Base-by-base conservation (phyloP, 2,797 vertebrate species). In the Thamnophis elegans region DNA sequence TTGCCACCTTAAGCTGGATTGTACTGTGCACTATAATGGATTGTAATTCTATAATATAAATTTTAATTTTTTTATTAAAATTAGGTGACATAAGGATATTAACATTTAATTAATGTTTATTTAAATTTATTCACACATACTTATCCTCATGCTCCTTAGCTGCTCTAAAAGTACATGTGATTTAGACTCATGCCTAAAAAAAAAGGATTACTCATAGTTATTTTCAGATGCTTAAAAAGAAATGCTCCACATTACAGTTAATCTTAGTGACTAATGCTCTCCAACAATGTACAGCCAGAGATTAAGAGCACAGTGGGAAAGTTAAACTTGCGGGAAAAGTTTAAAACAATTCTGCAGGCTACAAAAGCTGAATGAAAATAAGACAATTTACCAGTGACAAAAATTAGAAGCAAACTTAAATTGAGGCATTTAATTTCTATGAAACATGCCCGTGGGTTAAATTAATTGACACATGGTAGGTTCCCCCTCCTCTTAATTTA, bases 91-190 rank as follows among this genome's bases (percentile, higher is more conserved):
- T 96, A 96, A 95, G 90, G 47, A 93, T 94, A 95, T 90, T 94
- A 93, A 95, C 91, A 96, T 97, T 96, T 90, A 96, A 93, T 95
- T 95, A 93, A 73, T 94, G 96, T 96, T 95, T 92, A 94, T 95
- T 96, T 95, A 95, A 97, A 96, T 95, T 95, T 93, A 95, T 96
- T 95, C 88, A 94, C 36, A 95, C 92, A 94, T 95, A 96, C 78
- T 95, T 92, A 96, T 97, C 96, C 93, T 95, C 95, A 96, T 95
- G 47, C 89, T 94, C 92, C 96, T 97, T 93, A 96, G 93, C 91
- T 91, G 0, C 96, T 97, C 56, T n/a, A 93, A 95, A 97, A 96
- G 95, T 94, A 94, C 93, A 94, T 94, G 53, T 87, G 95, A 94
- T 96, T 93, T 96, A 96, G 91, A 96, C 94, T 89, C 90, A 65